Base-by-base conservation (phyloP, 1,140 invertebrate genomes). In the Cydia splendana region DNA sequence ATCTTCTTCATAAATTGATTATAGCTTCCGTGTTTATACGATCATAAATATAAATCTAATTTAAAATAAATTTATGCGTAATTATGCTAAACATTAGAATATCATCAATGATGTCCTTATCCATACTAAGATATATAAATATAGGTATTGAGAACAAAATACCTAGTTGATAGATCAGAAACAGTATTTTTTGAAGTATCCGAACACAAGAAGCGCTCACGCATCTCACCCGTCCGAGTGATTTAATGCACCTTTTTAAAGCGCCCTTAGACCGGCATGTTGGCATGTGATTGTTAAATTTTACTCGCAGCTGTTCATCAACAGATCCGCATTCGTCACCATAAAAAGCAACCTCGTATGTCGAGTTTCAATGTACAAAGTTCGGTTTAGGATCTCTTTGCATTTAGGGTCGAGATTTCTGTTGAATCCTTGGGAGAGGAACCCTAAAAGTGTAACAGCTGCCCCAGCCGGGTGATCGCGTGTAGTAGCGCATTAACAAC, bases 221-320 rank as follows among this genome's bases (percentile, higher is more conserved):
- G 12, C 34, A 38, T 67, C 28, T 34, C 10, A 30, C 65, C 65
- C 53, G n/a, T 57, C 30, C 65, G 30, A 71, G 67, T 71, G 67
- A 71, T 71, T 71, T 42, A 69, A 71, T 71, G 67, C 67, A 74
- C 73, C 42, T 74, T 53, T 74, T 51, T 28, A 51, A 53, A 12
- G 42, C 73, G 42, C 62, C 20, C 28, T 81, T 74, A 80, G 73
- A 80, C 73, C 69, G 79, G 84, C 75, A 81, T 80, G 80, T 78
- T 81, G 79, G 84, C 75, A 81, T 80, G 80, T 78, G 81, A 77
- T 85, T 84, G 81, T 80, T 78, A 85, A 80, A 75, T 2, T 77
- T 69, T 78, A 79, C 69, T 65, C 80, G 81, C 86, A 87, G 87
- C 82, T 87, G 85, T 80, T 80, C 79, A 75, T 85, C 76, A 80